These are phyloP conservation scores for Siphamia tubifer DNA, from an alignment of 2,113 vertebrate genomes.

Conservation along the genomic window DNA sequence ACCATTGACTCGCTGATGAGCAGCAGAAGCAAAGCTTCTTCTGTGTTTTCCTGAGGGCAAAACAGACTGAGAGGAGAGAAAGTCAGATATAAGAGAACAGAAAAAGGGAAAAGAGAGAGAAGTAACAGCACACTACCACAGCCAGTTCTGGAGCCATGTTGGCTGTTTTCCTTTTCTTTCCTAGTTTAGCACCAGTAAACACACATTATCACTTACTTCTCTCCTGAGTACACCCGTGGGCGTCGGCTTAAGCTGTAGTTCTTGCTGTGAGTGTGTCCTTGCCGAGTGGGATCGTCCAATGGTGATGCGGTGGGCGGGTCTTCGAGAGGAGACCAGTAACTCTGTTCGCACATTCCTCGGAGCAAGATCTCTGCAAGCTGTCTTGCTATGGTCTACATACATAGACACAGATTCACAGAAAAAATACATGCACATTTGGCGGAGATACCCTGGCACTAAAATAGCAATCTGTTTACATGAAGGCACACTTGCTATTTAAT, in stretches of 20 bases:
- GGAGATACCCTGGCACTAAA: neutral
- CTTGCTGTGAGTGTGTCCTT: constrained; percentile 84
- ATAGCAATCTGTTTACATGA: constrained; percentile 10
- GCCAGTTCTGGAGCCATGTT: constrained; percentile 1
- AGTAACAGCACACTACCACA: neutral
- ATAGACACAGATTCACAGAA: constrained; percentile 6
- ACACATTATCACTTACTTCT: constrained; percentile 83
- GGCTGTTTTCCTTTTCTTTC: constrained; percentile 13
- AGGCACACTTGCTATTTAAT: neutral
- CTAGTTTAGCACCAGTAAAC: constrained; percentile 14
- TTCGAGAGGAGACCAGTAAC: constrained; percentile 97
- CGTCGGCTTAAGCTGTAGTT: constrained; percentile 87
- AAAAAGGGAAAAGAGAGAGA: neutral
- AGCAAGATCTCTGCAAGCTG: constrained; percentile 97
- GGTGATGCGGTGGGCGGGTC: constrained; percentile 93
- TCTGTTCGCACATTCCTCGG: constrained; percentile 99
- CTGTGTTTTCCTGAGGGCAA: constrained; percentile 99
- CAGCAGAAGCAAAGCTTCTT: constrained; percentile 93
- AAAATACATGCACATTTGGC: neutral
- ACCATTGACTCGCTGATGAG: constrained; percentile 99
- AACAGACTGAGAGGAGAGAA: constrained; percentile 86
- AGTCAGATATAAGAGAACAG: neutral
- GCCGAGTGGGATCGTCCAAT: constrained; percentile 89
- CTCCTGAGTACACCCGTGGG: constrained; percentile 93
- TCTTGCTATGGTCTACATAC: constrained; percentile 91